Evolutionary conservation across 2,888 invertebrate genomes (phyloP).

Genomic region (Polylopha cassiicola): DNA sequence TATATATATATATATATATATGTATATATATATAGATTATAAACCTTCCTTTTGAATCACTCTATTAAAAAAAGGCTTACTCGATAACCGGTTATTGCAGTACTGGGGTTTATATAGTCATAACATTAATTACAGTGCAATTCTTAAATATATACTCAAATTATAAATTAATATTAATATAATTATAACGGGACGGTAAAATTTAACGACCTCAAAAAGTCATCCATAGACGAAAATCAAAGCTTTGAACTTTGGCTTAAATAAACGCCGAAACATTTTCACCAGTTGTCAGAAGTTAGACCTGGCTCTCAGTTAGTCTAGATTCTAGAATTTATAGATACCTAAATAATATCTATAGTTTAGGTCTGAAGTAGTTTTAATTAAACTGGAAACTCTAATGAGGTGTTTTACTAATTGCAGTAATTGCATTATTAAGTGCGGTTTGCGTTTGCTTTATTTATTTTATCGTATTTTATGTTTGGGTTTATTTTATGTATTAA

Average conservation of each 20-base stretch:
- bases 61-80: too few relatives aligned
- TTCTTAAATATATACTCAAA: too few relatives aligned
- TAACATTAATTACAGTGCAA: too few relatives aligned
- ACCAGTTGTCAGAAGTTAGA: constrained; percentile 16
- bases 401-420: constrained; percentile 1
- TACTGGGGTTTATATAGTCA: too few relatives aligned
- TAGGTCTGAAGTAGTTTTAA: constrained; percentile 15
- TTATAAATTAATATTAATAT: too few relatives aligned
- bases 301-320: neutral
- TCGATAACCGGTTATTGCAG: too few relatives aligned
- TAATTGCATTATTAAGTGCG: neutral
- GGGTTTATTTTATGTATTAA: neutral
- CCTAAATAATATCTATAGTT: constrained; percentile 4
- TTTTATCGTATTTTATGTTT: too few relatives aligned
- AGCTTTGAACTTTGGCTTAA: too few relatives aligned
- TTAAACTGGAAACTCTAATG: constrained; percentile 13
- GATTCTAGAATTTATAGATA: too few relatives aligned
- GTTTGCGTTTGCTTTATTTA: neutral
- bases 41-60: too few relatives aligned
- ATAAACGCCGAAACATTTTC: constrained; percentile 11
- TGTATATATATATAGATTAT: too few relatives aligned
- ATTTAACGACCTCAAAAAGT: constrained; percentile 6
- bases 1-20: neutral
- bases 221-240: constrained; percentile 1
- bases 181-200: neutral